Evolutionary conservation across 2,888 invertebrate genomes (phyloP).

Genomic region (Rotaria magnacalcarata): DNA sequence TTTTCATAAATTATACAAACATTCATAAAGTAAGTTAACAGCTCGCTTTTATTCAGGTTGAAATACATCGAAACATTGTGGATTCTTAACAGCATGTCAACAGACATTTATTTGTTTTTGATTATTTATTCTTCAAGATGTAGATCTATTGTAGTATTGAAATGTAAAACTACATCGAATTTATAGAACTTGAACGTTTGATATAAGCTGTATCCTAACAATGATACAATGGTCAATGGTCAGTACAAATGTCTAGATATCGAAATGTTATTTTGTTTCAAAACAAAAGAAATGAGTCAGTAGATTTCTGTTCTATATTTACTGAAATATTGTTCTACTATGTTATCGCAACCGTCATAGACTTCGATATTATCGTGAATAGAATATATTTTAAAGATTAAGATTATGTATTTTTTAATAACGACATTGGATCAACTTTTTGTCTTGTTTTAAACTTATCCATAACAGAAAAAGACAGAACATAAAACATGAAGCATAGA

Average conservation of each 20-base stretch:
- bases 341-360: background rate
- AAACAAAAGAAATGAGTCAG: background rate
- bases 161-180: no score
- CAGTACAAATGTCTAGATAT: no score
- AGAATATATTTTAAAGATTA: background rate
- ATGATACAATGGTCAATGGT: background rate
- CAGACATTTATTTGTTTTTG: no score
- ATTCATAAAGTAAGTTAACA: no score
- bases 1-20: no score
- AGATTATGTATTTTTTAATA: background rate
- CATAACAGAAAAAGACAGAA: background rate
- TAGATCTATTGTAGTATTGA: no score
- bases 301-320: background rate
- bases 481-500: background rate
- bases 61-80: no score
- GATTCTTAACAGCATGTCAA: no score
- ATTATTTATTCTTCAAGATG: no score
- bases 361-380: background rate
- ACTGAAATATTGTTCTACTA: background rate
- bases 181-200: no score
- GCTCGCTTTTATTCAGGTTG: no score
- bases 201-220: no score
- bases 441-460: conserved; percentile 2
- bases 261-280: background rate
- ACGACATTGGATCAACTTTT: background rate